Percentiles rank a stretch among this genome's conserved stretches.
These are phyloP conservation scores for Diaprepes abbreviatus DNA, from an alignment of 2,888 invertebrate species.

Conservation along the genomic window DNA sequence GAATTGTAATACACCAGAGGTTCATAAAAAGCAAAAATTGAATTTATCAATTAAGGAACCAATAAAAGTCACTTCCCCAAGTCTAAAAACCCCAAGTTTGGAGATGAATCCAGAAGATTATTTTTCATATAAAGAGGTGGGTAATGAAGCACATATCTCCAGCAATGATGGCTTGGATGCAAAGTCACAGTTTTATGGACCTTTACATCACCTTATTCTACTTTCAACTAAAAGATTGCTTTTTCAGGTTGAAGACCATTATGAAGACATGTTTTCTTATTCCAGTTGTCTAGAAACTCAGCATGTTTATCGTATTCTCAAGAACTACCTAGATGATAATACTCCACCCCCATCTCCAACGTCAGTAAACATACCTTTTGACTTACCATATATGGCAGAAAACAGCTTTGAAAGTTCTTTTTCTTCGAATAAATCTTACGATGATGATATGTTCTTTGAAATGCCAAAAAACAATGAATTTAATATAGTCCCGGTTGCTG, in stretches of 20 bases:
- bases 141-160: no score
- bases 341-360: conserved; percentile 48
- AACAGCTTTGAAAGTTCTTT: conserved; percentile 15
- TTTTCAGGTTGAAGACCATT: conserved; percentile 32
- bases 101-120: conserved; percentile 14
- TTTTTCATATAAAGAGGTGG: conserved; percentile 33
- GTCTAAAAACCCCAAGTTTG: conserved; percentile 5
- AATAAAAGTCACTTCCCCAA: background rate
- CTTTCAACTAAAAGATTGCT: no score
- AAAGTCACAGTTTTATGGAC: no score
- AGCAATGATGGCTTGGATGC: no score
- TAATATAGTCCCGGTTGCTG: conserved; percentile 15
- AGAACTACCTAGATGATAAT: conserved; percentile 32
- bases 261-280: conserved; percentile 36
- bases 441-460: conserved; percentile 12
- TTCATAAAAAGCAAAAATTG: conserved; percentile 38
- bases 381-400: background rate
- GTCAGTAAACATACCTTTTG: conserved; percentile 10
- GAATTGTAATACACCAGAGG: conserved; percentile 52
- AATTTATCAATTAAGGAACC: conserved; percentile 20
- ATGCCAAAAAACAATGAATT: conserved; percentile 2
- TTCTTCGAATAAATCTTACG: conserved; percentile 3
- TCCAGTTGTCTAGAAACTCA: conserved; percentile 12
- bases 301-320: conserved; percentile 18
- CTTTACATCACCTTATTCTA: no score